Conservation (phyloP, 1,140 invertebrate species). For the Habropoda laboriosa region DNA sequence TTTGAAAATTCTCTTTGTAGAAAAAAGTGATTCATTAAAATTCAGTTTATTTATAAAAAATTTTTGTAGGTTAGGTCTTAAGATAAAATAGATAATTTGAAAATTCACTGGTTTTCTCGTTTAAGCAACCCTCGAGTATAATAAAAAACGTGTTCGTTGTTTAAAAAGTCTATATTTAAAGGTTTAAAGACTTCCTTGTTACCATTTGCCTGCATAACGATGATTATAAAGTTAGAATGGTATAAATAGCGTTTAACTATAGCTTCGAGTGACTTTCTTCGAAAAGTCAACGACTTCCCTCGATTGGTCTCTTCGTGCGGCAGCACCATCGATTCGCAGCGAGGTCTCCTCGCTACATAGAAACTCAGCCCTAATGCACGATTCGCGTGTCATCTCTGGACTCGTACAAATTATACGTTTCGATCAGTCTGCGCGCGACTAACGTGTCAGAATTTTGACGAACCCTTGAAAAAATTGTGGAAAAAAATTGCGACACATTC, state of each 20-base stretch:
- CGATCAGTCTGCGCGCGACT: conserved; percentile 12
- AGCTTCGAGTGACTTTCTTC: conserved; percentile 46
- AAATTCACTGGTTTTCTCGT: too few relatives aligned
- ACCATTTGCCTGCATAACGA: not conserved
- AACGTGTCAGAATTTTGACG: not conserved
- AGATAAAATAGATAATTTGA: too few relatives aligned
- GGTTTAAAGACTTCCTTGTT: not conserved
- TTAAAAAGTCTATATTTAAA: too few relatives aligned
- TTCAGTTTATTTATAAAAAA: too few relatives aligned
- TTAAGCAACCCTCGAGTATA: too few relatives aligned
- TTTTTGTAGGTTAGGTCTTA: too few relatives aligned
- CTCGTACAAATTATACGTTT: conserved; percentile 57
- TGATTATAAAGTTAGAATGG: not conserved
- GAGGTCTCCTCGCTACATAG: conserved; percentile 62
- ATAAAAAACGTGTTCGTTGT: too few relatives aligned
- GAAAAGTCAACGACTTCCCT: conserved; percentile 48
- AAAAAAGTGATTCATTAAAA: too few relatives aligned
- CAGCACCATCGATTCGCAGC: conserved; percentile 58
- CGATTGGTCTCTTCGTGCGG: conserved; percentile 39
- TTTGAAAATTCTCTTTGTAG: too few relatives aligned
- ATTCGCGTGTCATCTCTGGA: conserved; percentile 67
- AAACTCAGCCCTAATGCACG: conserved; percentile 66
- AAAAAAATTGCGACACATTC: not conserved
- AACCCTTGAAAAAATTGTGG: not conserved
- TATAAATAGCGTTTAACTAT: conserved; percentile 13